phyloP scores from a whole-genome alignment of 2,888 invertebrate genomes.

The Drosophila nigricruria region DNA sequence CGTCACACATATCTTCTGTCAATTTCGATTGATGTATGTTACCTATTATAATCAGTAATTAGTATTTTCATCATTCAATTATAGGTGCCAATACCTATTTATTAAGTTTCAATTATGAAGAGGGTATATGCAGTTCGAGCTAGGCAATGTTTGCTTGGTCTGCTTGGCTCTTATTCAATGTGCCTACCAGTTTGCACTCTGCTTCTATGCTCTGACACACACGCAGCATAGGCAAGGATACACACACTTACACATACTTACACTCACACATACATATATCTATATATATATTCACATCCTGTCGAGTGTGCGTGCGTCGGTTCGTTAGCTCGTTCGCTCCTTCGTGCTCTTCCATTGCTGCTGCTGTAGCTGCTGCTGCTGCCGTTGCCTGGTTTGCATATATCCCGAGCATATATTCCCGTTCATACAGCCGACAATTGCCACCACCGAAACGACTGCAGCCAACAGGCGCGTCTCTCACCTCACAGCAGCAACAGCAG shows the following conservation, averaged over 20 bases:
- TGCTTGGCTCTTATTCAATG: constrained; percentile 12
- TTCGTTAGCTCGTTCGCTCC: constrained; percentile 71
- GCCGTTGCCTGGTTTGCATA: constrained; percentile 59
- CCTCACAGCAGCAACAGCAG: constrained; percentile 30
- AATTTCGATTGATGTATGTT: background rate
- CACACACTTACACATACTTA: constrained; percentile 7
- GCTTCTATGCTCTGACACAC: constrained; percentile 52
- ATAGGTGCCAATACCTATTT: background rate
- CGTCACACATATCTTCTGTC: background rate
- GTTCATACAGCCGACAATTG: constrained; percentile 66
- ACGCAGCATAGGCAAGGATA: constrained; percentile 37
- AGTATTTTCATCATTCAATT: constrained; percentile 13
- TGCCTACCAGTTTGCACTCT: constrained; percentile 58
- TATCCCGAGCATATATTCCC: constrained; percentile 42
- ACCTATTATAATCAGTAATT: constrained; percentile 3
- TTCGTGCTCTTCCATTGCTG: constrained; percentile 31
- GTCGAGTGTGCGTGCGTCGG: constrained; percentile 66
- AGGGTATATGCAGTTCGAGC: constrained; percentile 40
- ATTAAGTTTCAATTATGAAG: too few species aligned
- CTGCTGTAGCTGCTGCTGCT: constrained; percentile 8
- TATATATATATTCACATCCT: constrained; percentile 73
- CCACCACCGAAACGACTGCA: constrained; percentile 75
- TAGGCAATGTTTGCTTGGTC: background rate
- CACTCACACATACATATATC: background rate
- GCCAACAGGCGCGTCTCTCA: constrained; percentile 54